phyloP scores from a whole-genome alignment of 92 coral and sea anemone genomes.

The Epizoanthus illoricatus region DNA sequence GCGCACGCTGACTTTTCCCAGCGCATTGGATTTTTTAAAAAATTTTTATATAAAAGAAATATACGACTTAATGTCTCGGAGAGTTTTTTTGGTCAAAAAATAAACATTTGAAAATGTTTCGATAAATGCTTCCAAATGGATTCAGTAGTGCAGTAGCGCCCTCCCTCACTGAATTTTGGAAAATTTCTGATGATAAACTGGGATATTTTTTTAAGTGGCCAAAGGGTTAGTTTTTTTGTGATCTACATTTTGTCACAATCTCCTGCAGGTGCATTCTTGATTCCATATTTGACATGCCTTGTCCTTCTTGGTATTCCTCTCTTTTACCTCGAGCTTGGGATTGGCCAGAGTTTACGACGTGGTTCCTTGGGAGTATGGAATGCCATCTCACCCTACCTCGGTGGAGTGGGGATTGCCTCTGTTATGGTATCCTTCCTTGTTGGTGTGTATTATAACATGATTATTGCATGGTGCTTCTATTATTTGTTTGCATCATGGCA shows the following conservation, averaged over 20 bases:
- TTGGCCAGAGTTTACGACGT: conserved; percentile 95
- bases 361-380: conserved; percentile 96
- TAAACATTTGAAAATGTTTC: too few species aligned
- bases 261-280: conserved; percentile 84
- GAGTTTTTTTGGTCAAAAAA: too few species aligned
- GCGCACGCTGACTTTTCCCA: too few species aligned
- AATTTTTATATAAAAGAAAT: too few species aligned
- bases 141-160: too few species aligned
- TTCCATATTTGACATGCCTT: conserved; percentile 82
- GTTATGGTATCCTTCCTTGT: conserved; percentile 83
- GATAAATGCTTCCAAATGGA: too few species aligned
- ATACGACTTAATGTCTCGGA: too few species aligned
- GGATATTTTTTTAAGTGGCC: too few species aligned
- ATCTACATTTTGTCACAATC: not conserved
- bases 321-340: conserved; percentile 85
- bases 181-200: too few species aligned
- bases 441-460: conserved; percentile 94
- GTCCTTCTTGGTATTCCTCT: conserved; percentile 79
- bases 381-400: conserved; percentile 88
- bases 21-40: too few species aligned
- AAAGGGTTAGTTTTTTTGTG: too few species aligned
- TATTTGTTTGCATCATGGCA: conserved; percentile 90
- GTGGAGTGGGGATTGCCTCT: conserved; percentile 88
- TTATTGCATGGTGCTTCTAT: conserved; percentile 93
- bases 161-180: too few species aligned